These are phyloP conservation scores for Ferrisia virgata DNA, from an alignment of 2,888 invertebrate species.

Conservation along the genomic window DNA sequence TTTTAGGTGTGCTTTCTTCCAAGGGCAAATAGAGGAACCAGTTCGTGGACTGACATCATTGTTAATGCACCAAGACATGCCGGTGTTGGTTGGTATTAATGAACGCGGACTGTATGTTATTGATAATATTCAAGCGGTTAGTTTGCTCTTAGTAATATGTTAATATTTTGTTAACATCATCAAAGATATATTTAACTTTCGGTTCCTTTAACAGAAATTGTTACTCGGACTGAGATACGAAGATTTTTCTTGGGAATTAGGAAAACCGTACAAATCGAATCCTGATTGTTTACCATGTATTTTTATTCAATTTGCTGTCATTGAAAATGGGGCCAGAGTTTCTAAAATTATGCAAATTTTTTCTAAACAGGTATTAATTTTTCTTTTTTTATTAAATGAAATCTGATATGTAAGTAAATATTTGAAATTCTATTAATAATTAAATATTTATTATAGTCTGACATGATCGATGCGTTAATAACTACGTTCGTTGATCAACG, in stretches of 20 bases:
- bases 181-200: background rate
- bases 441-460: slow-evolving; percentile 58
- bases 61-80: slow-evolving; percentile 80
- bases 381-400: slow-evolving; percentile 65
- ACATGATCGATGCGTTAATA: slow-evolving; percentile 83
- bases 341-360: slow-evolving; percentile 72
- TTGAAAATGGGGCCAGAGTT: slow-evolving; percentile 71
- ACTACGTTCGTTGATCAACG: slow-evolving; percentile 77
- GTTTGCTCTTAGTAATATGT: no score
- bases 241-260: slow-evolving; percentile 90
- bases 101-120: slow-evolving; percentile 79
- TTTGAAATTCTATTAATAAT: slow-evolving; percentile 13
- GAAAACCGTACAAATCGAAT: slow-evolving; percentile 76
- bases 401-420: background rate
- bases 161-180: no score
- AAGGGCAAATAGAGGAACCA: slow-evolving; percentile 91
- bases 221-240: slow-evolving; percentile 81
- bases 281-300: slow-evolving; percentile 85
- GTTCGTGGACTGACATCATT: slow-evolving; percentile 79
- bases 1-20: slow-evolving; percentile 85
- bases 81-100: slow-evolving; percentile 85
- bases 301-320: slow-evolving; percentile 83
- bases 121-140: slow-evolving; percentile 78
- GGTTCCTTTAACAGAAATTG: slow-evolving; percentile 63
- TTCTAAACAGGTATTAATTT: slow-evolving; percentile 60